A percentile compares a stretch with the other conserved stretches of the same genome.
Evolutionary conservation across 2,888 invertebrate genomes (phyloP).

Genomic region (Teleogryllus oceanicus): DNA sequence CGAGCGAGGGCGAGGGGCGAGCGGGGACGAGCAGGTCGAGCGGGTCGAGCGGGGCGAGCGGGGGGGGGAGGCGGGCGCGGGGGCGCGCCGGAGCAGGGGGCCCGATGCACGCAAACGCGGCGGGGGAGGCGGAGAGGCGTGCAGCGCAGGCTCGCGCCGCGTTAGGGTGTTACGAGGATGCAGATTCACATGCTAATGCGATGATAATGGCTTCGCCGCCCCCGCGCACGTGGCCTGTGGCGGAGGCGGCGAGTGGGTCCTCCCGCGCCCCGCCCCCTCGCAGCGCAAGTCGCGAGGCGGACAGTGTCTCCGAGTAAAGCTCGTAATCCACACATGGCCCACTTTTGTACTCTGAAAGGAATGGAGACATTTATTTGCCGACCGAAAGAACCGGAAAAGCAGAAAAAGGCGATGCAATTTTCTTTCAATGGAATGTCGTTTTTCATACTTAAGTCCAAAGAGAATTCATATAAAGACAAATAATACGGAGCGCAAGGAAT

Average conservation of each 20-base stretch:
- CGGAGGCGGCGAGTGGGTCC: not conserved
- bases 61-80: no score
- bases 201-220: not conserved
- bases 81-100: no score
- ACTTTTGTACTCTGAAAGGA: not conserved
- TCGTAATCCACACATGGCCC: not conserved
- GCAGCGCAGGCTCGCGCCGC: no score
- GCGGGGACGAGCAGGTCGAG: no score
- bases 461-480: no score
- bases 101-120: no score
- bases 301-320: not conserved
- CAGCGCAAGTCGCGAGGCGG: not conserved
- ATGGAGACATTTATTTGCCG: not conserved
- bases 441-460: not conserved
- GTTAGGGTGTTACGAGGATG: no score
- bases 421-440: not conserved
- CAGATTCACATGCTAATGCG: conserved; percentile 12
- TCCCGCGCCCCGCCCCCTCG: not conserved
- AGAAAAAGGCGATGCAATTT: no score
- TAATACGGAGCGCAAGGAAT: no score
- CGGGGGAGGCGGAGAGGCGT: no score
- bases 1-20: no score
- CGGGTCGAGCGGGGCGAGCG: no score
- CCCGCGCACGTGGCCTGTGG: not conserved
- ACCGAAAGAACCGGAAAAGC: not conserved